Conservation (phyloP, 2,113 vertebrate genomes). For the Thalassoma bifasciatum region DNA sequence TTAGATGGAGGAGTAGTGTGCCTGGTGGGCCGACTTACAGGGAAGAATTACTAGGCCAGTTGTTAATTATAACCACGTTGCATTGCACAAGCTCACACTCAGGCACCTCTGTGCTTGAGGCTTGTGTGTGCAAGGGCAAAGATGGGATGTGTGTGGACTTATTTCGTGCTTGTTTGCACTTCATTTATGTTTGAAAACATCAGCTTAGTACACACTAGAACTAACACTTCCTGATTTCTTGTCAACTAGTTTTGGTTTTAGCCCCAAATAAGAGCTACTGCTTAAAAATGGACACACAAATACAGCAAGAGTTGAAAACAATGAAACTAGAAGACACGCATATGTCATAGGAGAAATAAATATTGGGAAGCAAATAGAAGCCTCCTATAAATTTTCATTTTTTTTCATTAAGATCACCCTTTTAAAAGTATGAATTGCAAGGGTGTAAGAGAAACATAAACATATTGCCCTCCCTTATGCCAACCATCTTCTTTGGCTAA, state of each 20-base stretch:
- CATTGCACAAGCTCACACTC: slow-evolving; percentile 5
- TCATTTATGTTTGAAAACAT: slow-evolving; percentile 2
- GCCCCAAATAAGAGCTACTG: not conserved
- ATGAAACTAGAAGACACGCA: not conserved
- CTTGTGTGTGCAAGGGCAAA: not conserved
- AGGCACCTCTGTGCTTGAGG: slow-evolving; percentile 18
- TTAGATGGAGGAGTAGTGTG: slow-evolving; percentile 30
- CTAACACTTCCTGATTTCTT: not conserved
- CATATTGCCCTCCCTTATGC: slow-evolving; percentile 14
- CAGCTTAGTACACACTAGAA: not conserved
- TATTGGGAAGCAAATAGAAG: not conserved
- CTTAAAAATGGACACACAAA: not conserved
- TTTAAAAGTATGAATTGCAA: slow-evolving; percentile 34
- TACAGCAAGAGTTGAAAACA: not conserved
- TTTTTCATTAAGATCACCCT: slow-evolving; percentile 19
- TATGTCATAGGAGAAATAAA: not conserved
- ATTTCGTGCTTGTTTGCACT: slow-evolving; percentile 5
- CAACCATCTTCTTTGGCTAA: slow-evolving; percentile 17
- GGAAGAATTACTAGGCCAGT: slow-evolving; percentile 51
- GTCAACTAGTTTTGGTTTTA: not conserved
- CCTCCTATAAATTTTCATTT: slow-evolving; percentile 12
- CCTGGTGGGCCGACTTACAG: slow-evolving; percentile 36
- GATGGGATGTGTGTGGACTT: not conserved
- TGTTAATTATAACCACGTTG: slow-evolving; percentile 62
- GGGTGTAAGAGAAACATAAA: slow-evolving; percentile 37